Evolutionary conservation across 2,888 invertebrate species (phyloP), one percentile per base, ranked within the genome.

Genomic region (Sympetrum striolatum): DNA sequence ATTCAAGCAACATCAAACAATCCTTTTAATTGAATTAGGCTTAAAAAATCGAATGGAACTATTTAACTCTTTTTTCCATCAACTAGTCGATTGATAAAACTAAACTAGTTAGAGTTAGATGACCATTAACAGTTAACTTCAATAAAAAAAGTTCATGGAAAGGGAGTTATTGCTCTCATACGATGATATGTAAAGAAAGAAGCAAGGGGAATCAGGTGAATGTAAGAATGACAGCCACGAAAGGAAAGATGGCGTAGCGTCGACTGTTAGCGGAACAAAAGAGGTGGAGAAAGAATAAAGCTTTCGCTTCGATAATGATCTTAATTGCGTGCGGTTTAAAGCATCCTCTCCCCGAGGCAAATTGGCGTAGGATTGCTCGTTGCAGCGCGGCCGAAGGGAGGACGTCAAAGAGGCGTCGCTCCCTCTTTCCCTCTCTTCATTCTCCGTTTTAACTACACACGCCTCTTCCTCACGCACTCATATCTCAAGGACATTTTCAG

Each of bases 311-410:
- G 37, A 64, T 86, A 86, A 86, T 86, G 86, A 86, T 86, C 60
- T 86, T 86, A 86, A 86, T 86, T 37, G 86, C 60, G 86, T 60
- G 86, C 86, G 86, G 86, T 86, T 86, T 86, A 35, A 37, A 37
- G 60, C 81, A 81, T 48, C 81, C 81, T 37, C 37, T 39, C 64
- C 86, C 60, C 35, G 86, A 86, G 86, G 86, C 86, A 86, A 86
- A 86, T 86, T 86, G 86, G 86, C 86, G 64, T 86, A 60, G 60
- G 86, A 86, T 64, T 58, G 58, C 86, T 86, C 86, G 60, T 37
- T 60, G 37, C 86, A 86, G 86, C 53, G 81, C 2, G 22, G 4
- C 48, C 81, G 81, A 53, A 8, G 31, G 81, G 81, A 53, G 48
- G 37, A 48, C 44, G 44, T 73, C 39, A 44, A 37, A 44, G 39